These are phyloP conservation scores for Naja naja DNA, from an alignment of 2,113 vertebrate genomes.

Conservation along the genomic window DNA sequence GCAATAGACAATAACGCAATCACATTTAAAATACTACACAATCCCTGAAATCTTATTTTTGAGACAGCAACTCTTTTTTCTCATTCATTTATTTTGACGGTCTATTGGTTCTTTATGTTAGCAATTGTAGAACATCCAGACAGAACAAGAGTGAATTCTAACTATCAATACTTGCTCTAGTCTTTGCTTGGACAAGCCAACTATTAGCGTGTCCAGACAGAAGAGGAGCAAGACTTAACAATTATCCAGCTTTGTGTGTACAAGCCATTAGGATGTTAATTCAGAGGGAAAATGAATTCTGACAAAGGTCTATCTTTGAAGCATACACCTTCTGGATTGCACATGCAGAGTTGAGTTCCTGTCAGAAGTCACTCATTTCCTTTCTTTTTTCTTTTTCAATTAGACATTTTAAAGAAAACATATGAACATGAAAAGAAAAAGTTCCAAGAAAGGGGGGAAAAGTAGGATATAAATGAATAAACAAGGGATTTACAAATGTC, in stretches of 20 bases:
- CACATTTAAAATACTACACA: neutral
- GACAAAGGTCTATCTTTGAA: neutral
- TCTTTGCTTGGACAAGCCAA: neutral
- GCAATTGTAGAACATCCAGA: neutral
- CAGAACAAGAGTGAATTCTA: neutral
- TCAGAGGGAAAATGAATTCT: neutral
- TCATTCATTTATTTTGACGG: neutral
- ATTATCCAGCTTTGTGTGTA: neutral
- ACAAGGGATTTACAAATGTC: neutral
- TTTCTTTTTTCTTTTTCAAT: neutral
- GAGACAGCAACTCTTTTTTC: neutral
- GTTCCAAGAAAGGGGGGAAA: neutral
- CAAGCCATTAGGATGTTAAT: neutral
- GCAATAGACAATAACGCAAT: neutral
- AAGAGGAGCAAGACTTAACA: neutral
- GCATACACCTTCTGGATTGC: neutral
- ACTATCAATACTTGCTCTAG: neutral
- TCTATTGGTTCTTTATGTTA: neutral
- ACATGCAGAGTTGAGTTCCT: neutral
- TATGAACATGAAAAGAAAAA: neutral
- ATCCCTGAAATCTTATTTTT: neutral
- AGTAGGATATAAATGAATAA: neutral
- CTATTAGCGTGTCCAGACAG: neutral
- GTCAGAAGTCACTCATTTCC: neutral
- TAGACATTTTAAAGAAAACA: neutral